Base-by-base conservation (phyloP, 2,888 invertebrate genomes). In the Pristionchus japonicus region DNA sequence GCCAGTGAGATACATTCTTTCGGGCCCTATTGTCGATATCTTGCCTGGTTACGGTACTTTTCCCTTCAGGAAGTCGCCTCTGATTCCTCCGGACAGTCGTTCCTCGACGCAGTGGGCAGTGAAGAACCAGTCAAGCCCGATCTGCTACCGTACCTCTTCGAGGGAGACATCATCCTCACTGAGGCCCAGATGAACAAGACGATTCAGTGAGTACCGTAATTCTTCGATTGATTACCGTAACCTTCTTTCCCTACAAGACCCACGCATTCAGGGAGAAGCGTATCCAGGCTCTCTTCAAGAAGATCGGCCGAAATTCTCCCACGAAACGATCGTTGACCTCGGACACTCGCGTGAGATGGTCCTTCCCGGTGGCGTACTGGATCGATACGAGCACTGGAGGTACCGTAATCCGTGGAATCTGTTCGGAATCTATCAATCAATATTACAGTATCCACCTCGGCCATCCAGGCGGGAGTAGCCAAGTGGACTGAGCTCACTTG, bases 81-180 rank as follows among this genome's bases (percentile, higher is more conserved):
- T 7, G 80, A 80, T 31, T 23, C 43, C 31, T 27, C 77, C 52
- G 82, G 86, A 47, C 27, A 86, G 52, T 61, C 80, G 15, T 31
- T 37, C 52, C 40, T 83, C 64, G 86, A 88, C 40, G 34, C 61
- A 52, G 47, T 64, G 43, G 74, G 84, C 74, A 82, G n/a, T 34
- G 52, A 61, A 34, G 34, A 67, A 52, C 31, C 86, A 20, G 40
- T 61, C 20, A 89, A 88, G 77, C 92, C 92, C 15, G 91, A 92
- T 49, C 89, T 91, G 37, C 87, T 89, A 52, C 93, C 93, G 9
- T 92, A 92, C 70, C 90, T 93, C n/a, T 93, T 93, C 87, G 93
- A 93, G 89, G 93, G 93, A 88, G 93, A 93, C 87, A 92, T 93
- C 88, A 89, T 93, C 61, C 87, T 93, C 57, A 93, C 91, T 2